Percentiles rank a stretch among this genome's conserved stretches.
phyloP scores from a whole-genome alignment of 1,140 invertebrate species.

The Saxidomus purpurata region DNA sequence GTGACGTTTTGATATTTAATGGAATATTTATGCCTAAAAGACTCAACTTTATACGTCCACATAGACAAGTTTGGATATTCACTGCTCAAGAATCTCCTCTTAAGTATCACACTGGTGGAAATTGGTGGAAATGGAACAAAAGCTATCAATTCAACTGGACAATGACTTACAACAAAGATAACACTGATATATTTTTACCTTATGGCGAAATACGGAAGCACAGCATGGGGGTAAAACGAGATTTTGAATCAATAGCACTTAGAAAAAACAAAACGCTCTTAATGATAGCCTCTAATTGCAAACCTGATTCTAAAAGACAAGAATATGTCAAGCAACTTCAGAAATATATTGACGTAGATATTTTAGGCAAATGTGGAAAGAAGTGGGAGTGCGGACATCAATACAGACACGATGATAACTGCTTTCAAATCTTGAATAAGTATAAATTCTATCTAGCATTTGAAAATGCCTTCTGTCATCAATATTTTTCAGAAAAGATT shows the following conservation, averaged over 20 bases:
- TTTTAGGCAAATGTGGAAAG: constrained; percentile 19
- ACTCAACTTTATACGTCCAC: background rate
- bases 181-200: constrained; percentile 10
- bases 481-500: background rate
- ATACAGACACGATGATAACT: background rate
- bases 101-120: background rate
- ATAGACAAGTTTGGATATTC: constrained; percentile 6
- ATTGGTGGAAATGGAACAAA: background rate
- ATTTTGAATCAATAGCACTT: background rate
- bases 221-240: background rate
- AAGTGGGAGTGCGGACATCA: background rate
- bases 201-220: constrained; percentile 6
- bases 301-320: background rate
- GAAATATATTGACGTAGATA: constrained; percentile 18
- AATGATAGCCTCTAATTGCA: constrained; percentile 1
- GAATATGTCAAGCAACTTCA: background rate
- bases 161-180: constrained; percentile 37
- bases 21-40: background rate
- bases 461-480: background rate
- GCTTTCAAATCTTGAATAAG: background rate
- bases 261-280: constrained; percentile 1
- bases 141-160: constrained; percentile 39
- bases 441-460: background rate
- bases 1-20: background rate
- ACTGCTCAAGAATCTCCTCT: background rate